Base-by-base conservation (phyloP, 2,888 invertebrate species). In the Drosophila picticornis region DNA sequence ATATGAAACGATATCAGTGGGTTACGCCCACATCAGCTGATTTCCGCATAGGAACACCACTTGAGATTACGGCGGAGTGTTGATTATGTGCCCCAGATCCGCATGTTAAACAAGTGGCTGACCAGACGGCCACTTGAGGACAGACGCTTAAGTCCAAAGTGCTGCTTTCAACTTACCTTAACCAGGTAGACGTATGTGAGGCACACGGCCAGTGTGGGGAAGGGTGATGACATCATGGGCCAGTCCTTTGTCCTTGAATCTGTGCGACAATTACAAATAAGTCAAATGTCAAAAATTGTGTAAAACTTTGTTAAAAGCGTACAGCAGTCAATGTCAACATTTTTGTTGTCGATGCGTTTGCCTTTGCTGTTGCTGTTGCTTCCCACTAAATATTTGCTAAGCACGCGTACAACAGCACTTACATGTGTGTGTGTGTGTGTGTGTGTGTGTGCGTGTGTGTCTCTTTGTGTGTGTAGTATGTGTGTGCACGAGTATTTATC, bases 181-280 rank as follows among this genome's bases (percentile, higher is more conserved):
- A 98, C 98, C 94, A 97, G 94, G 94, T 97, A 96, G 90, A 98
- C 96, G 94, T 99, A 99, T 92, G 95, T 94, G 93, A 98, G 94
- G 94, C 98, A 98, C 94, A 98, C 96, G 93, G 96, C 94, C 93
- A 98, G 94, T 87, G 98, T 98, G 91, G 98, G 98, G 92, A 97
- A 95, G 76, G 98, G 98, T 87, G 97, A 97, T 92, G 97, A 96
- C 98, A 99, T 98, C 94, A 99, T 95, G 91, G 97, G 96, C 97
- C 97, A 98, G 94, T 96, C 95, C 94, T 97, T 97, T 90, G 98
- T 97, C 92, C 99, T 95, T 77, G 96, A 95, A 94, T 97, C 97
- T 97, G 95, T 84, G 90, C 27, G 27, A 46, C 13, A 64, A 62
- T 43, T 11, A 25, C 38, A 52, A n/a, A 16, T 31, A 51, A 51